A percentile compares a stretch with the other conserved stretches of the same genome.
These are phyloP conservation scores for Rattus norvegicus DNA, from an alignment of 2,113 vertebrate genomes.

Conservation along the genomic window GRCr8 NC_086023.1:111952501-111953000, in stretches of 20 bases:
- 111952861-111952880: background rate
- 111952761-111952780: background rate
- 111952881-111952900: background rate
- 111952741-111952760: background rate
- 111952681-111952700: background rate
- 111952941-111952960: background rate
- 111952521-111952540: constrained; percentile 7
- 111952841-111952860: background rate
- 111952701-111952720: background rate
- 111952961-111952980: background rate
- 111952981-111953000: too few relatives aligned
- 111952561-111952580: background rate
- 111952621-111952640: constrained; percentile 58
- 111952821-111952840: constrained; percentile 36
- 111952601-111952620: background rate
- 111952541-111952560: constrained; percentile 14
- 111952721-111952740: constrained; percentile 9
- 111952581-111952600: constrained; percentile 9
- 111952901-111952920: background rate
- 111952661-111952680: background rate
- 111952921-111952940: background rate
- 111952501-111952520: constrained; percentile 26
- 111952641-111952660: background rate
- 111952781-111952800: background rate
- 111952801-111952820: background rate